Evolutionary conservation across 2,888 invertebrate genomes (phyloP).

Genomic region (Oxytorus armatus): DNA sequence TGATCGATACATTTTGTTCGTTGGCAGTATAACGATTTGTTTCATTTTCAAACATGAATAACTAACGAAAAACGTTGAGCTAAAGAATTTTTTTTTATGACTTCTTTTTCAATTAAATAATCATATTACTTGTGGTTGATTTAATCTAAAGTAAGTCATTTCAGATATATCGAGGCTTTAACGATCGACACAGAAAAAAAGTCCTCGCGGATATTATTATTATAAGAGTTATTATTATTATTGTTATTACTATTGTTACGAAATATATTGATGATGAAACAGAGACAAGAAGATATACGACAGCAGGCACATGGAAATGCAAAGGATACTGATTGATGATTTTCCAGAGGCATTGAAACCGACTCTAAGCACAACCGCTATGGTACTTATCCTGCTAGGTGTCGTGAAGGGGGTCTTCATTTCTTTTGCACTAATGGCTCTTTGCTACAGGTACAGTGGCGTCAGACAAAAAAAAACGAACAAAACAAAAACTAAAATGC

Average conservation of each 20-base stretch:
- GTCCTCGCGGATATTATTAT: too few relatives aligned
- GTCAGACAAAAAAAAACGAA: conserved; percentile 53
- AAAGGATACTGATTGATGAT: conserved; percentile 68
- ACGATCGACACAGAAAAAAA: too few relatives aligned
- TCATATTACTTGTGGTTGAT: too few relatives aligned
- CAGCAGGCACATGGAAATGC: conserved; percentile 57
- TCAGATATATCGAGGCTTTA: too few relatives aligned
- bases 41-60: not conserved
- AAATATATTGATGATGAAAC: not conserved
- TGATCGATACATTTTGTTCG: not conserved
- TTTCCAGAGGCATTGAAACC: conserved; percentile 90
- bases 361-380: conserved; percentile 94
- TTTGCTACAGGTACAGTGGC: conserved; percentile 95
- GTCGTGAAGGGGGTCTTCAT: conserved; percentile 97
- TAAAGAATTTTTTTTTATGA: too few relatives aligned
- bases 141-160: too few relatives aligned
- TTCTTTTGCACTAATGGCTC: conserved; percentile 97
- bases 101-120: too few relatives aligned
- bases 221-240: not conserved
- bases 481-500: conserved; percentile 12
- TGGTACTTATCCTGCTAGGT: conserved; percentile 96
- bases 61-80: too few relatives aligned
- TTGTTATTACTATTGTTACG: not conserved
- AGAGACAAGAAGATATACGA: conserved; percentile 2
- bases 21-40: not conserved